phyloP scores from a whole-genome alignment of 2,113 vertebrate species.

The Antennarius striatus region DNA sequence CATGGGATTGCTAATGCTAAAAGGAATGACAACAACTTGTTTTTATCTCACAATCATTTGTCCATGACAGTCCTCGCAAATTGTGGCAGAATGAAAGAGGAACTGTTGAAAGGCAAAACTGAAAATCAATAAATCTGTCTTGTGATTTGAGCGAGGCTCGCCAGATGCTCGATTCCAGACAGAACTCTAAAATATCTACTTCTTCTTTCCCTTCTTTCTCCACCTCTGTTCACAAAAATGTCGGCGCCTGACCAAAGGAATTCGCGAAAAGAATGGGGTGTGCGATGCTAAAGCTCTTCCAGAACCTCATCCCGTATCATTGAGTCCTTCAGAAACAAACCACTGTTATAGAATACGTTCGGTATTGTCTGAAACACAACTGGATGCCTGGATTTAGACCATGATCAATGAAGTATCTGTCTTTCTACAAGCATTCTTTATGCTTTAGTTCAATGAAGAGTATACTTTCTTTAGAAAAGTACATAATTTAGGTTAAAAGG shows the following conservation, averaged over 20 bases:
- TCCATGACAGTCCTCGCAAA: constrained; percentile 36
- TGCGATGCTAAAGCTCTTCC: constrained; percentile 36
- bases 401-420: no score
- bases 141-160: constrained; percentile 52
- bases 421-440: no score
- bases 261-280: constrained; percentile 44
- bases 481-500: no score
- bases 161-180: constrained; percentile 59
- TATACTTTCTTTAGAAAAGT: no score
- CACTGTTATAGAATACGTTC: background rate
- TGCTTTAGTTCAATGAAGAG: no score
- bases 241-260: constrained; percentile 40
- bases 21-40: background rate
- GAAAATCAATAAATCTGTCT: constrained; percentile 64
- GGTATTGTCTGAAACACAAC: no score
- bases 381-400: no score
- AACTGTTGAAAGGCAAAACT: constrained; percentile 44
- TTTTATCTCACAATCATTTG: constrained; percentile 45
- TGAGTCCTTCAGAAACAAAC: constrained; percentile 7
- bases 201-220: constrained; percentile 28
- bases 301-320: constrained; percentile 23
- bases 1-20: no score
- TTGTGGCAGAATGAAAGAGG: constrained; percentile 38
- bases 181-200: constrained; percentile 24
- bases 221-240: constrained; percentile 39